These are phyloP conservation scores for Spinibarbus caldwelli DNA, from an alignment of 2,797 vertebrate genomes.

Conservation along the genomic window DNA sequence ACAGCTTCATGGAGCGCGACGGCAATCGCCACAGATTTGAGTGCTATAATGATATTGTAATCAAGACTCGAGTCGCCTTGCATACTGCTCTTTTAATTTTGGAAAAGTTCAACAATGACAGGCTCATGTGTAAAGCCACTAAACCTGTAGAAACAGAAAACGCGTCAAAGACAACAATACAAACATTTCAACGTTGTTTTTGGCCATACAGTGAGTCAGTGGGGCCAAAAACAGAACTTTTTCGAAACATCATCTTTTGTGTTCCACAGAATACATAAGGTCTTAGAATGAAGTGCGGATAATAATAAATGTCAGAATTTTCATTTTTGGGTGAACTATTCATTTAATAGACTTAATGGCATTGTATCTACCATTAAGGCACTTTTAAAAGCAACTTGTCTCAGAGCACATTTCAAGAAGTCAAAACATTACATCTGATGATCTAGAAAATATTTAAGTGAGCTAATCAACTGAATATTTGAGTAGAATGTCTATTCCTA, in stretches of 20 bases:
- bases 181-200: not conserved
- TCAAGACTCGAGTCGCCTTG: no score
- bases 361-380: not conserved
- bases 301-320: not conserved
- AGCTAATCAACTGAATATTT: not conserved
- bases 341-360: not conserved
- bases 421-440: not conserved
- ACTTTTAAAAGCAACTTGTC: not conserved
- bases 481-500: not conserved
- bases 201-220: not conserved
- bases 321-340: not conserved
- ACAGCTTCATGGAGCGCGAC: slow-evolving; percentile 39
- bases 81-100: slow-evolving; percentile 35
- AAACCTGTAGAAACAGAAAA: not conserved
- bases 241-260: not conserved
- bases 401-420: not conserved
- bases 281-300: not conserved
- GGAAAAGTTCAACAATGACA: not conserved
- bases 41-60: slow-evolving; percentile 7
- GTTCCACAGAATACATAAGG: not conserved
- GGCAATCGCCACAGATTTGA: slow-evolving; percentile 32
- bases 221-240: not conserved
- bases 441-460: not conserved
- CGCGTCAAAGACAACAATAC: not conserved
- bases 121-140: not conserved